These are phyloP conservation scores for Heliconius ismenius DNA, from an alignment of 2,888 invertebrate genomes.

Conservation along the genomic window DNA sequence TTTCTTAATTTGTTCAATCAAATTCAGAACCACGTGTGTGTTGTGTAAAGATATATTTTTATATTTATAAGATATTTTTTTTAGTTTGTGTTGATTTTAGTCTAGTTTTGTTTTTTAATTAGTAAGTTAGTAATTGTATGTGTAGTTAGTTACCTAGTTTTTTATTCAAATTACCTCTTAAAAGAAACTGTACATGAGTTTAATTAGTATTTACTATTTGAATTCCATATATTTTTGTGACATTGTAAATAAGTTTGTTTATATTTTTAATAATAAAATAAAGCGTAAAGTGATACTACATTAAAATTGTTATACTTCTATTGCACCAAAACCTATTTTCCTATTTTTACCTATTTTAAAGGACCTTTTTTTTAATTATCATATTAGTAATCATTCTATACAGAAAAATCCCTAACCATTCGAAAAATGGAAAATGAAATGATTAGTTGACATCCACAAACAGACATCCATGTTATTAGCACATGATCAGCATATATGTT, in stretches of 20 bases:
- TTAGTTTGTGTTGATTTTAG: background rate
- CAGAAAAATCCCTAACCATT: background rate
- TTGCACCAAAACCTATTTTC: too few species aligned
- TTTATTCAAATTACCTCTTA: background rate
- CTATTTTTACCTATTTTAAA: too few species aligned
- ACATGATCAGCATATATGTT: too few species aligned
- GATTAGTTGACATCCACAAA: too few species aligned
- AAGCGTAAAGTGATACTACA: slow-evolving; percentile 6
- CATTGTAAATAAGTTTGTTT: background rate
- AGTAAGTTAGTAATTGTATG: background rate
- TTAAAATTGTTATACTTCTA: slow-evolving; percentile 1
- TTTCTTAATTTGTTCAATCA: background rate
- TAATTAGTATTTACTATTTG: slow-evolving; percentile 2
- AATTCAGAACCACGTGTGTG: background rate
- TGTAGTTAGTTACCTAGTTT: background rate
- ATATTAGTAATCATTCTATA: background rate
- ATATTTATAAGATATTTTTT: background rate
- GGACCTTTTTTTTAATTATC: background rate
- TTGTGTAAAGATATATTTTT: background rate
- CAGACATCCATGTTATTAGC: too few species aligned
- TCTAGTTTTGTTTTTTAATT: too few species aligned
- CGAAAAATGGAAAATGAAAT: background rate
- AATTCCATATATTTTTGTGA: background rate
- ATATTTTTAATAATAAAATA: background rate
- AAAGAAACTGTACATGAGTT: background rate